A percentile compares a stretch with the other conserved stretches of the same genome.
phyloP scores from a whole-genome alignment of 2,797 vertebrate species.

The Aselliscus stoliczkanus region DNA sequence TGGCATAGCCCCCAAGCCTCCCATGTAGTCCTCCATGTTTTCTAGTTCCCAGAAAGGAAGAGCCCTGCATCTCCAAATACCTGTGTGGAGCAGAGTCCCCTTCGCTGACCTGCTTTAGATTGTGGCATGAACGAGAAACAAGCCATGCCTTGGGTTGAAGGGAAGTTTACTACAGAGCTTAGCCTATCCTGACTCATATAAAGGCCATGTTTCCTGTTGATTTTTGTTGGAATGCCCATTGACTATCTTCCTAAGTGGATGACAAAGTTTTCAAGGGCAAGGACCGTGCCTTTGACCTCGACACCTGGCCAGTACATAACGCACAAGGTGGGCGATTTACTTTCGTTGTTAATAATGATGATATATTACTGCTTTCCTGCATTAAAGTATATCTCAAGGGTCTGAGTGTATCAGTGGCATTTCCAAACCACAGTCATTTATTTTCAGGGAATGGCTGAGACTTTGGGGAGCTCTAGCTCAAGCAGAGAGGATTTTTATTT shows the following conservation, averaged over 20 bases:
- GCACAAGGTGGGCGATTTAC: background rate
- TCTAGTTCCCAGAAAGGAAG: background rate
- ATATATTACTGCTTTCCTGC: slow-evolving; percentile 24
- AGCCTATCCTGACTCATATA: background rate
- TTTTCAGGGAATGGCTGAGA: background rate
- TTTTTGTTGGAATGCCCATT: background rate
- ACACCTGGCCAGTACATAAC: background rate
- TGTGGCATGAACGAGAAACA: too few species aligned
- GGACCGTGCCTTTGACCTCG: background rate
- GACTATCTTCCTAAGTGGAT: background rate
- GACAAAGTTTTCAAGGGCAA: background rate
- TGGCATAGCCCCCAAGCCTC: background rate
- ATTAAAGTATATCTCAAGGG: slow-evolving; percentile 32
- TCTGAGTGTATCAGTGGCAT: background rate
- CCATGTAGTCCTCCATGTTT: accelerated
- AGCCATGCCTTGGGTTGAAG: background rate
- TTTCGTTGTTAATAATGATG: slow-evolving; percentile 42
- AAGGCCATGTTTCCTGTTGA: background rate
- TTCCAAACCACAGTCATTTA: slow-evolving; percentile 43
- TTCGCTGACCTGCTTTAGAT: too few species aligned
- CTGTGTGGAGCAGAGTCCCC: too few species aligned
- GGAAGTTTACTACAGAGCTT: background rate
- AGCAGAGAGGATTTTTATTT: slow-evolving; percentile 28
- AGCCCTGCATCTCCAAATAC: background rate
- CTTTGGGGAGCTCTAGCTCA: slow-evolving; percentile 5